These are phyloP conservation scores for Drosophila rufa DNA, from an alignment of 1,140 invertebrate species.

Conservation along the genomic window DNA sequence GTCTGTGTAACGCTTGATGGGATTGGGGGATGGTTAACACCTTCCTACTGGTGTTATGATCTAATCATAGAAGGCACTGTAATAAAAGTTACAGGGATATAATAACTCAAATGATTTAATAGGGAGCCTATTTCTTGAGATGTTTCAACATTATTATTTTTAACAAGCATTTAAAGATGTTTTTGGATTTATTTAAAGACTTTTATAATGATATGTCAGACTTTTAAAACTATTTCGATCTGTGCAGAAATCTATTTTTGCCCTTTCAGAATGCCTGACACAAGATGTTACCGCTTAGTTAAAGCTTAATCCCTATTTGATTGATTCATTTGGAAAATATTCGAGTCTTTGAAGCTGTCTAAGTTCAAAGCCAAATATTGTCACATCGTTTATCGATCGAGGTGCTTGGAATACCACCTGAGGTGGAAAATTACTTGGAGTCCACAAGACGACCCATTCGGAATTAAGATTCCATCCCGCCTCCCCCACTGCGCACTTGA, in stretches of 20 bases:
- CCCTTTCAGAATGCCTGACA: constrained; percentile 21
- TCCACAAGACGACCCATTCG: constrained; percentile 7
- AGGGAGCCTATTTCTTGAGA: background rate
- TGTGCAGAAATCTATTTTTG: background rate
- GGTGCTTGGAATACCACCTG: constrained; percentile 23
- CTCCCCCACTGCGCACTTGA: constrained; percentile 6
- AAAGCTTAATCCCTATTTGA: constrained; percentile 9
- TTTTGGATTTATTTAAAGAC: background rate
- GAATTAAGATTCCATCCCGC: constrained; percentile 1
- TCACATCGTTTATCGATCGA: constrained; percentile 17
- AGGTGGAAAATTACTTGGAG: constrained; percentile 60
- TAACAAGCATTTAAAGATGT: too few relatives aligned
- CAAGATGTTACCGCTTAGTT: constrained; percentile 27
- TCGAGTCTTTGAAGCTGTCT: constrained; percentile 9
- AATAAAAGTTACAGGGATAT: constrained; percentile 1
- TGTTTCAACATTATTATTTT: background rate
- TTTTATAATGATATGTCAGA: background rate
- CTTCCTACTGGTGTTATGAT: constrained; percentile 14
- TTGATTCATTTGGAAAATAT: constrained; percentile 10
- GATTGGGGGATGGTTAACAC: constrained; percentile 34
- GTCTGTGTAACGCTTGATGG: constrained; percentile 17
- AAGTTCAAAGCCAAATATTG: constrained; percentile 51
- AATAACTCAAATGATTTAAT: background rate
- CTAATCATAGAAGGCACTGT: constrained; percentile 3
- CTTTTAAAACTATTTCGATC: background rate